Evolutionary conservation across 1,140 invertebrate species (phyloP).

Genomic region (Heterodera schachtii): DNA sequence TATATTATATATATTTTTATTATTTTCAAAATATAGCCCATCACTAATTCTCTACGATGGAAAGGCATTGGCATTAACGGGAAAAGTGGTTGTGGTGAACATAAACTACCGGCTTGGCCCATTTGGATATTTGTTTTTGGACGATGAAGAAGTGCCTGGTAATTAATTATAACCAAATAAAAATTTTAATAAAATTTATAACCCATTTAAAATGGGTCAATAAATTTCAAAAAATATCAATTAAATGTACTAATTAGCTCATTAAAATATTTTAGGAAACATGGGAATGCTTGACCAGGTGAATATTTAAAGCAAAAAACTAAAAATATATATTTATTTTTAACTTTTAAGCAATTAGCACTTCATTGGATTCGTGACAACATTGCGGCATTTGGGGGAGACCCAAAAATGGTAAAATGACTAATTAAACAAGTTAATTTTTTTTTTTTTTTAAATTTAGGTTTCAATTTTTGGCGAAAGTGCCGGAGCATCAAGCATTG

Average conservation of each 20-base stretch:
- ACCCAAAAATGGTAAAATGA: constrained; percentile 72
- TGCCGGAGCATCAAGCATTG: constrained; percentile 88
- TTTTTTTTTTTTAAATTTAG: background rate
- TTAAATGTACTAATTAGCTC: too few species aligned
- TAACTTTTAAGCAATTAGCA: constrained; percentile 72
- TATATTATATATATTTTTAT: background rate
- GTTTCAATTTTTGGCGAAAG: constrained; percentile 96
- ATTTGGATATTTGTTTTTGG: constrained; percentile 63
- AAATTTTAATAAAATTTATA: constrained; percentile 30
- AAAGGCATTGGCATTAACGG: constrained; percentile 56
- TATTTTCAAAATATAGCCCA: constrained; percentile 38
- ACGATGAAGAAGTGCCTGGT: constrained; percentile 78
- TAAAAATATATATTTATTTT: background rate
- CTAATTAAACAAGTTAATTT: background rate
- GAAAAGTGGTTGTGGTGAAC: constrained; percentile 65
- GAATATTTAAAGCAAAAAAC: constrained; percentile 20
- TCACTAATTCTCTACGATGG: constrained; percentile 64
- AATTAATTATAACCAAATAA: constrained; percentile 85
- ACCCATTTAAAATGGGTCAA: constrained; percentile 28
- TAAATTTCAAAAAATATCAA: constrained; percentile 75
- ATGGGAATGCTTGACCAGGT: constrained; percentile 81
- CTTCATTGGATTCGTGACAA: constrained; percentile 91
- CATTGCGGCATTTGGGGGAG: constrained; percentile 85
- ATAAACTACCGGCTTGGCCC: constrained; percentile 64
- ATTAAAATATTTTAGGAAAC: constrained; percentile 69